A percentile compares a stretch with the other conserved stretches of the same genome.
Conservation (phyloP, 2,888 invertebrate species). For the Machimus rusticus region DNA sequence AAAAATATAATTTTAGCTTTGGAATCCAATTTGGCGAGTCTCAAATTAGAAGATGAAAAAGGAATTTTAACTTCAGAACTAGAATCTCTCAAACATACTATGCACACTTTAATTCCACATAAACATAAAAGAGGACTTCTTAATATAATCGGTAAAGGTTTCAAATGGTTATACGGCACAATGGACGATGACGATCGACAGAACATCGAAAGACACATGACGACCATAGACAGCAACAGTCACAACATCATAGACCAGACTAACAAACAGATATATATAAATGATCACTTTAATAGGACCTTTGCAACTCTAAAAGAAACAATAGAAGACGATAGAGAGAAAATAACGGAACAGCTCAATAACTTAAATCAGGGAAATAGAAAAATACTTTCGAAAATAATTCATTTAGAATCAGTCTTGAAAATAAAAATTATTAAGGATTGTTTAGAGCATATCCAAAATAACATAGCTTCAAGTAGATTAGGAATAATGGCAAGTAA, state of each 20-base stretch:
- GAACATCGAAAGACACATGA: slow-evolving; percentile 9
- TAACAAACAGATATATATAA: slow-evolving; percentile 34
- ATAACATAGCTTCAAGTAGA: slow-evolving; percentile 35
- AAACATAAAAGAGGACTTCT: slow-evolving; percentile 33
- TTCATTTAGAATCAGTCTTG: background rate
- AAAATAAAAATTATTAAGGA: slow-evolving; percentile 30
- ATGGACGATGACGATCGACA: slow-evolving; percentile 38
- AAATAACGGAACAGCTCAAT: slow-evolving; percentile 7
- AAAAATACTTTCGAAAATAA: background rate
- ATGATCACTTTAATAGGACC: slow-evolving; percentile 37
- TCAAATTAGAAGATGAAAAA: background rate
- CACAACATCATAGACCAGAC: slow-evolving; percentile 28
- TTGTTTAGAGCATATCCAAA: slow-evolving; percentile 29
- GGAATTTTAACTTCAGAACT: background rate
- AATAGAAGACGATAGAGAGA: slow-evolving; percentile 14
- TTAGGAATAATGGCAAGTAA: slow-evolving; percentile 36
- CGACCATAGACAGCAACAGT: slow-evolving; percentile 30
- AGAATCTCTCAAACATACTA: background rate
- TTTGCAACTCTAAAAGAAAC: slow-evolving; percentile 9
- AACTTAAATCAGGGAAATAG: background rate
- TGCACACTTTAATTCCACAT: slow-evolving; percentile 27
- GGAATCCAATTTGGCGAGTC: background rate
- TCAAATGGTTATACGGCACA: slow-evolving; percentile 40
- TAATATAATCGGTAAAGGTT: slow-evolving; percentile 14
- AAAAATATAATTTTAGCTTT: background rate